Evolutionary conservation across 2,888 invertebrate species (phyloP), one percentile per base, ranked within the genome.

Genomic region (Lasioglossum calceatum): DNA sequence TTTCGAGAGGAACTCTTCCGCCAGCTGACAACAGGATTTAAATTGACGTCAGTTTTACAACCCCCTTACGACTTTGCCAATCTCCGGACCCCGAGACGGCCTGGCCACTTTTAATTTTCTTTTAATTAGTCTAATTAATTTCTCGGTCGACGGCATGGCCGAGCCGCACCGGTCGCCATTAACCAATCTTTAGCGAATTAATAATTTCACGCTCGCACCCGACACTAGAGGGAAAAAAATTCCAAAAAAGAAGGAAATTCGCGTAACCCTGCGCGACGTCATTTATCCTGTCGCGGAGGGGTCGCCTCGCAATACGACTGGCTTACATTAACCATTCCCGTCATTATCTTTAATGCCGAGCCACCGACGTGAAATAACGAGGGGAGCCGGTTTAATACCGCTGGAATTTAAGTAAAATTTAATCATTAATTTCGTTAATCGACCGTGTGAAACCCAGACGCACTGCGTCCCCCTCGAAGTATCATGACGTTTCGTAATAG

Each of bases 81-180:
- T 70, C 67, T 36, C 74, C 80, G 54, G 81, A 44, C 12, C 75
- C 32, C 77, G 74, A 47, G 77, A 79, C 74, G 86, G 87, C 82
- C 81, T 74, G 84, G 89, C 84, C 82, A 88, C 84, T 92, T 91
- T 92, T 89, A 90, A 90, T 92, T 91, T 90, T 88, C 91, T 87
- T 92, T 91, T 91, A 92, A 92, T 92, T 91, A 90, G 87, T 76
- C 74, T 86, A 81, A 89, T 92, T 92, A 88, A 88, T 91, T 89
- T 85, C 77, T 81, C 83, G 74, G 50, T 72, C 23, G 77, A 27
- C 79, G 67, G 54, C 16, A 47, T n/a, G 72, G 27, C 44, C 44
- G 32, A 7, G 61, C 27, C 16, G 32, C 64, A 16, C 32, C 80
- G 77, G 58, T 44, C 75, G 77, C 73, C 76, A 76, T 85, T 81